These are phyloP conservation scores for Matsumyia berberina DNA, from an alignment of 2,888 invertebrate genomes.

Conservation along the genomic window DNA sequence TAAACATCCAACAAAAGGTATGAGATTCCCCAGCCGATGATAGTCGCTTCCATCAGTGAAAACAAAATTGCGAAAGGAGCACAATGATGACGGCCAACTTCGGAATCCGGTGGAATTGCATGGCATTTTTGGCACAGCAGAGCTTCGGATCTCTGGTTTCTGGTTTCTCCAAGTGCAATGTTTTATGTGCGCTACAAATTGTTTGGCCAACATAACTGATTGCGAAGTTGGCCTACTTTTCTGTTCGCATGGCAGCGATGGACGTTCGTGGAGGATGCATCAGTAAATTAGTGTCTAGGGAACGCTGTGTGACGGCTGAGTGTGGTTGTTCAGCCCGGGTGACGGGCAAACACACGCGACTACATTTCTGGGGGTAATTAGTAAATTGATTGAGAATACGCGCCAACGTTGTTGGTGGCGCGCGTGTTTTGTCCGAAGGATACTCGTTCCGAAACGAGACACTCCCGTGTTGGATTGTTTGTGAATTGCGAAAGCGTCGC, in stretches of 20 bases:
- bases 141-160: slow-evolving; percentile 7
- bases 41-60: not conserved
- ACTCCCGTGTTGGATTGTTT: not conserved
- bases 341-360: slow-evolving; percentile 27
- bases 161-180: slow-evolving; percentile 35
- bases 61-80: slow-evolving; percentile 15
- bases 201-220: slow-evolving; percentile 65
- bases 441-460: not conserved
- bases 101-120: slow-evolving; percentile 26
- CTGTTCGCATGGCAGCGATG: slow-evolving; percentile 40
- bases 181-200: slow-evolving; percentile 42
- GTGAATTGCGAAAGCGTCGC: not conserved
- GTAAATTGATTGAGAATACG: slow-evolving; percentile 68
- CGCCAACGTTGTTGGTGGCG: slow-evolving; percentile 27
- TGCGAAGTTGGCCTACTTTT: slow-evolving; percentile 68
- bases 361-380: slow-evolving; percentile 64
- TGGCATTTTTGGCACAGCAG: slow-evolving; percentile 41
- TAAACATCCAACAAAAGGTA: slow-evolving; percentile 4
- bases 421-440: slow-evolving; percentile 12
- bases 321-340: slow-evolving; percentile 30
- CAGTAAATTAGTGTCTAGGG: slow-evolving; percentile 60
- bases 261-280: slow-evolving; percentile 41
- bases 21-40: not conserved
- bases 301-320: slow-evolving; percentile 33
- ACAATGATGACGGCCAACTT: slow-evolving; percentile 29